Percentiles rank a stretch among this genome's conserved stretches.
phyloP scores from a whole-genome alignment of 2,113 vertebrate species.

The Neotoma lepida region DNA sequence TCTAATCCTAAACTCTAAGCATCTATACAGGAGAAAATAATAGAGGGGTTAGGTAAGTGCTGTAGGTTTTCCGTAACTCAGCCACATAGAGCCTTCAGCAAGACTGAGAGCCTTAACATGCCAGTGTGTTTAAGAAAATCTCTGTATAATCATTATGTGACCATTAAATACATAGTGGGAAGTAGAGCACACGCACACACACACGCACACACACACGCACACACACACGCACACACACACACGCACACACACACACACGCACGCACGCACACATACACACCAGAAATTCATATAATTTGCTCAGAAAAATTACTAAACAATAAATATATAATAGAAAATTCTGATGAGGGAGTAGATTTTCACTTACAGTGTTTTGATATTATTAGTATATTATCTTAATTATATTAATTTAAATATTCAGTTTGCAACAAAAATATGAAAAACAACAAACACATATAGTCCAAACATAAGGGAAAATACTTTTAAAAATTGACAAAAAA shows the following conservation, averaged over 20 bases:
- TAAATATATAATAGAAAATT: not conserved
- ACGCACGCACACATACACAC: not conserved
- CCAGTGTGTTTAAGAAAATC: not conserved
- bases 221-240: no score
- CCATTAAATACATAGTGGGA: not conserved
- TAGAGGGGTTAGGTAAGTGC: not conserved
- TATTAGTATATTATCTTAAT: not conserved
- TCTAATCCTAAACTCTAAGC: not conserved
- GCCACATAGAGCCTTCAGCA: not conserved
- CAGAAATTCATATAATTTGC: not conserved
- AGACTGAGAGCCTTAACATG: not conserved
- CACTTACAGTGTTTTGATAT: not conserved
- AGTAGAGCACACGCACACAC: not conserved
- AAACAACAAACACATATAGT: not conserved
- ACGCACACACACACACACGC: no score
- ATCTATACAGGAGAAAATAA: not conserved
- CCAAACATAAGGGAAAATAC: not conserved
- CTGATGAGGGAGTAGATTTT: not conserved
- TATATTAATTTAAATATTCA: not conserved
- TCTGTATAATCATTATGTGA: not conserved
- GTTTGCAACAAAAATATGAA: conserved; percentile 3
- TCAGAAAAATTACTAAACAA: not conserved
- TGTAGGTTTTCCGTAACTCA: not conserved
- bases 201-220: not conserved
- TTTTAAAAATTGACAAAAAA: not conserved